phyloP scores from a whole-genome alignment of 2,888 invertebrate genomes.

The Limnephilus auricula region DNA sequence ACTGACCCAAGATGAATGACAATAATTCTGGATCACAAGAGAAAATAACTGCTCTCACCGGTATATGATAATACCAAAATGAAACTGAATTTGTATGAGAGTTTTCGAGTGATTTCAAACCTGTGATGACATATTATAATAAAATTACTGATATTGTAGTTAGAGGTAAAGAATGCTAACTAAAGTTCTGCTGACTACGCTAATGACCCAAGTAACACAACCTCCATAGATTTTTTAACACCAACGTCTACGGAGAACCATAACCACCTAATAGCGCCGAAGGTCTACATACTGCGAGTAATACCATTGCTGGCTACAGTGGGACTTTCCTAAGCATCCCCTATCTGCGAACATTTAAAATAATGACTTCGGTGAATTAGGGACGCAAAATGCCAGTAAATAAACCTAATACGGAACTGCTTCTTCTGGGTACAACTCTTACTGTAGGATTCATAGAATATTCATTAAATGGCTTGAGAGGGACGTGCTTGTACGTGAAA shows the following conservation, averaged over 20 bases:
- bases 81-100: not conserved
- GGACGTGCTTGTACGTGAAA: not conserved
- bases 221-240: not conserved
- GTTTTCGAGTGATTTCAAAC: not conserved
- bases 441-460: not conserved
- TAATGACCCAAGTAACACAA: not conserved
- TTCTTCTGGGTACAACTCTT: not conserved
- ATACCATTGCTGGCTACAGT: constrained; percentile 2
- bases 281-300: not conserved
- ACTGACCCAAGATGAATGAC: not conserved
- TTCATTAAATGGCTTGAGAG: not conserved
- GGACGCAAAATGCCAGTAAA: not conserved
- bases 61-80: not conserved
- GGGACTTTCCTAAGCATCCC: not conserved
- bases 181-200: not conserved
- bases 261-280: not conserved
- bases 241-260: not conserved
- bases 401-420: not conserved
- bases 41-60: not conserved
- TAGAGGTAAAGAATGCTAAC: not conserved
- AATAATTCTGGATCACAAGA: not conserved
- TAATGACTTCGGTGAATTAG: not conserved
- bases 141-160: not conserved
- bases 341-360: not conserved
- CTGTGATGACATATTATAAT: too few species aligned